A percentile compares a stretch with the other conserved stretches of the same genome.
Conservation (phyloP, 2,797 vertebrate species). For the Xenops minutus region DNA sequence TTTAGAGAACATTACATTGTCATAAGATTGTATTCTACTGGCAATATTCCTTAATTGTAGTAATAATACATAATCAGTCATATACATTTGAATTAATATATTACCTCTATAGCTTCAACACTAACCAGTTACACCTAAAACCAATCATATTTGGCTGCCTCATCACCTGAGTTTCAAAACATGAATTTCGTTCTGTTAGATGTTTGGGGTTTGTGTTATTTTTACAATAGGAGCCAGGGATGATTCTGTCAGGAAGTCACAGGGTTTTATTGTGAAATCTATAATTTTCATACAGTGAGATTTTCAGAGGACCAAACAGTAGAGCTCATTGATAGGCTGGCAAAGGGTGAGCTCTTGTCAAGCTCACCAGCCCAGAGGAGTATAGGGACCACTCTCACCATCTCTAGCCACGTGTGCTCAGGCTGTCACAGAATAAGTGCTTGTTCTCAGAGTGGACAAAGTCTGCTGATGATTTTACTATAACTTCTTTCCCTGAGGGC, state of each 20-base stretch:
- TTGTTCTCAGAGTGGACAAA: not conserved
- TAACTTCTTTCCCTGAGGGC: not conserved
- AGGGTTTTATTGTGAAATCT: not conserved
- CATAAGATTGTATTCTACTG: slow-evolving; percentile 55
- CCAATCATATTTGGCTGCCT: not conserved
- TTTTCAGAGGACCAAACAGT: not conserved
- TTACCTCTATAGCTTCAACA: not conserved
- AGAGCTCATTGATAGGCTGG: accelerated
- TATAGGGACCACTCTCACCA: not conserved
- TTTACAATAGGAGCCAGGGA: not conserved
- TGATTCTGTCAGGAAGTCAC: not conserved
- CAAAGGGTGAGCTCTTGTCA: not conserved
- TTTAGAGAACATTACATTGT: slow-evolving; percentile 51
- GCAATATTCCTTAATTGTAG: slow-evolving; percentile 53
- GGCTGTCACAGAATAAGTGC: not conserved
- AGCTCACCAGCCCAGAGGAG: not conserved
- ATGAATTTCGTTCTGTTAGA: not conserved
- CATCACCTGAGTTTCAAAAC: not conserved
- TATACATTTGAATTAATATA: not conserved
- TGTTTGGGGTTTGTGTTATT: not conserved
- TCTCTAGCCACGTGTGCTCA: not conserved
- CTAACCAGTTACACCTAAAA: not conserved
- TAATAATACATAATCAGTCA: slow-evolving; percentile 60
- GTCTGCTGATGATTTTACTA: not conserved
- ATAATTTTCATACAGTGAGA: not conserved